Percentiles rank a stretch among this genome's conserved stretches.
Evolutionary conservation across 2,113 vertebrate species (phyloP).

Genomic region (Axis porcinus): DNA sequence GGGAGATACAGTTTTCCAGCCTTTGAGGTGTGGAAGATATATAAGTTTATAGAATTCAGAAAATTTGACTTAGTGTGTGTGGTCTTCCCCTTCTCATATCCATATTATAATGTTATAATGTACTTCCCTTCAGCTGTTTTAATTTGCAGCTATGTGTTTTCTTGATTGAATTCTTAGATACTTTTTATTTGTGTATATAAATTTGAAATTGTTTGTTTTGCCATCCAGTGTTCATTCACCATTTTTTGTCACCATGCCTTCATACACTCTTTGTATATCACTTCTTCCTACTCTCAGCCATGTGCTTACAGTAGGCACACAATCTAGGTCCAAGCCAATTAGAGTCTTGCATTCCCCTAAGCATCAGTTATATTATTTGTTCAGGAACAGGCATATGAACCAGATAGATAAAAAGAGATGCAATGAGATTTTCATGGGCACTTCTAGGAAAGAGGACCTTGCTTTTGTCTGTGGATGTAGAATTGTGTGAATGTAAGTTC

Average conservation of each 20-base stretch:
- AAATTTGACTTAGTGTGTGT: background rate
- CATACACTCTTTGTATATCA: background rate
- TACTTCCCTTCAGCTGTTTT: background rate
- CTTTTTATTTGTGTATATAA: slow-evolving; percentile 1
- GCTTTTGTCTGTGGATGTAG: background rate
- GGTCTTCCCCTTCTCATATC: background rate
- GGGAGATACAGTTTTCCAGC: background rate
- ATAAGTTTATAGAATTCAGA: background rate
- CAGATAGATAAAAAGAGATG: background rate
- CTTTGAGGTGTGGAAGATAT: background rate
- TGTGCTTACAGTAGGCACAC: background rate
- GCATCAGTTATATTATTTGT: background rate
- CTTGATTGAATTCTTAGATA: background rate
- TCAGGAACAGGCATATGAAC: background rate
- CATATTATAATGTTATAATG: background rate
- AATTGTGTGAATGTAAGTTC: background rate
- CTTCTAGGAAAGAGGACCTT: background rate
- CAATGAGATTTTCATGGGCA: background rate
- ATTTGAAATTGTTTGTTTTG: slow-evolving; percentile 9
- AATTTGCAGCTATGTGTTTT: background rate
- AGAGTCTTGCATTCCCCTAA: background rate
- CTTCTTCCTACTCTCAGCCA: background rate
- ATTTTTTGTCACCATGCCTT: background rate
- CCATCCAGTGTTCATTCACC: background rate
- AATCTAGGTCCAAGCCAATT: background rate